Base-by-base conservation (phyloP, 1,140 invertebrate genomes). In the Trachelipus rathkii region DNA sequence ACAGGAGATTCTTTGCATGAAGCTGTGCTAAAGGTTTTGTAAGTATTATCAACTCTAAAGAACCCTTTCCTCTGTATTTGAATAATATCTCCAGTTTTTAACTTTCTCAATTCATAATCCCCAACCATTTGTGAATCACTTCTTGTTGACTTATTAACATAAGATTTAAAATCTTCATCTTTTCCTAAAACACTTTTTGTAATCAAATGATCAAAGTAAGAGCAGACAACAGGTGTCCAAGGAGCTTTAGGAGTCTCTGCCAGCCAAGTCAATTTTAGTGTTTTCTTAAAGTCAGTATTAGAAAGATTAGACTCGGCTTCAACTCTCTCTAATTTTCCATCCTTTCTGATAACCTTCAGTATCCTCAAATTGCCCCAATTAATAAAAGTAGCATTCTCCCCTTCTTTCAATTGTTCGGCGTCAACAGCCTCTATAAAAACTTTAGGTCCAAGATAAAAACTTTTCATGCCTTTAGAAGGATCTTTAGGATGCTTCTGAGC, bases 341-440 rank as follows among this genome's bases (percentile, higher is more conserved):
- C 86, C 2, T 89, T 83, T 69, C 85, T 92, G 78, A 91, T 88
- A 77, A 99, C 90, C 83, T 93, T 92, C 77, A 91, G 90, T 79
- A 99, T 96, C 78, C 91, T 87, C 23, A 99, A 83, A 87, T 99
- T 99, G 33, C 98, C 98, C 93, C 96, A 99, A 85, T 99, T 98
- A 75, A 99, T 97, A 82, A 99, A 98, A 0, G 98, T 99, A 0
- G 96, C 92, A 85, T 93, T 96, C 85, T 99, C 92, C 23, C 93
- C 93, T 84, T 93, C 92, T 80, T 92, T 92, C 60, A 99, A 87
- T 0, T 87, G 83, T 78, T 91, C 89, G 1, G 96, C 97, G 87
- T 99, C 98, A 3, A 87, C 91, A 77, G 90, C 89, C 84, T 99
- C 97, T 77, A 99, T 95, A 2, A 93, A 87, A 10, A 99, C 84